Conservation (phyloP, 2,113 vertebrate species). For the Eulacestoma nigropectus region DNA sequence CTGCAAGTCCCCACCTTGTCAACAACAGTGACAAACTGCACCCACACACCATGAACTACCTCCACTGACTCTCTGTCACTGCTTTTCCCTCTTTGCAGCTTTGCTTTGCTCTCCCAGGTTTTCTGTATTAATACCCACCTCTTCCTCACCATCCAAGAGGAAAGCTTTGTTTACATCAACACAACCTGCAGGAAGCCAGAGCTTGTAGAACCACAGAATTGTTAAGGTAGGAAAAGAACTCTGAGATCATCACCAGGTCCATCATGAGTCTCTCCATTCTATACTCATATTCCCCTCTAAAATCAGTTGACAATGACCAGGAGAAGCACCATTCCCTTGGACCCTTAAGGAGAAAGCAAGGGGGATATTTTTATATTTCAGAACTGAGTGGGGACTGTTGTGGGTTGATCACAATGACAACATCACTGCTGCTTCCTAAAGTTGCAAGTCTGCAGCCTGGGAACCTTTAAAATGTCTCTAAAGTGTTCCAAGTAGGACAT, state of each 20-base stretch:
- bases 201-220: neutral
- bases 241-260: accelerated
- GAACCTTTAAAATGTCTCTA: neutral
- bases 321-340: neutral
- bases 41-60: neutral
- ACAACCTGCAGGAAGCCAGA: neutral
- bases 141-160: neutral
- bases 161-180: neutral
- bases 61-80: neutral
- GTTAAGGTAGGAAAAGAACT: neutral
- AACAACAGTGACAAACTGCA: neutral
- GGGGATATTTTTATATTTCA: neutral
- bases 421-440: neutral
- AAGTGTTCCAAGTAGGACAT: neutral
- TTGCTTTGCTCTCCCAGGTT: neutral
- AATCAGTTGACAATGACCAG: neutral
- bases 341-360: neutral
- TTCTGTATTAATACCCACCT: neutral
- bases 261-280: neutral
- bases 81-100: neutral
- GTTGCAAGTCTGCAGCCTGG: neutral
- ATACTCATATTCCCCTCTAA: neutral
- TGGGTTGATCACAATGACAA: neutral
- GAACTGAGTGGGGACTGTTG: neutral
- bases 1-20: neutral